Percentiles rank a stretch among this genome's conserved stretches.
Evolutionary conservation across 2,113 vertebrate species (phyloP).

Genomic region (Leuciscus idus): DNA sequence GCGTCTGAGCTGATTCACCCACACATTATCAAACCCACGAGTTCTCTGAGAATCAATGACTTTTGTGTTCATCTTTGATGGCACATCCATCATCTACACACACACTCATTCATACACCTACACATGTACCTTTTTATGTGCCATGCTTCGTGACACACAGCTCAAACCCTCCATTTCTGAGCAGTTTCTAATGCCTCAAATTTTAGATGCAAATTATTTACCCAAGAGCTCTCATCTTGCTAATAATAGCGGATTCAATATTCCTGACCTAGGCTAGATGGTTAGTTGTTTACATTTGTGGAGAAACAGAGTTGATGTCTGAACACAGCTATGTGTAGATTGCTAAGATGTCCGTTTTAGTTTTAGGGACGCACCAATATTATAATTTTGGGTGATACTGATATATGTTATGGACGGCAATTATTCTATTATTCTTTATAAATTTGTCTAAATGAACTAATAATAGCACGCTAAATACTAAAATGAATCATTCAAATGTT

Average conservation of each 20-base stretch:
- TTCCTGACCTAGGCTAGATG: background rate
- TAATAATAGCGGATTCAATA: background rate
- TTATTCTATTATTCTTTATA: background rate
- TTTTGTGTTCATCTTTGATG: conserved; percentile 13
- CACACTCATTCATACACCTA: conserved; percentile 27
- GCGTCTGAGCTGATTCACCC: conserved; percentile 6
- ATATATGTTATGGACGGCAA: background rate
- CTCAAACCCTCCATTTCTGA: background rate
- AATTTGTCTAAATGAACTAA: background rate
- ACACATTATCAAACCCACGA: conserved; percentile 20
- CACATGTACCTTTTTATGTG: conserved; percentile 8
- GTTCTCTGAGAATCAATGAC: conserved; percentile 12
- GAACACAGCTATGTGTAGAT: background rate
- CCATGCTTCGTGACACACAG: conserved; percentile 28
- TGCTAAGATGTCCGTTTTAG: background rate
- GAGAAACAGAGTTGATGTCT: background rate
- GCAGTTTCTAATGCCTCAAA: background rate
- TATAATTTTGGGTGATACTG: background rate
- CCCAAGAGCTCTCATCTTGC: conserved; percentile 6
- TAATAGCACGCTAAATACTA: background rate
- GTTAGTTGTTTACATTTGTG: background rate
- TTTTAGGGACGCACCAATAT: background rate
- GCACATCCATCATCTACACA: conserved; percentile 28
- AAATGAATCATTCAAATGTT: too few relatives aligned
- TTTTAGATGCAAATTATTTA: conserved; percentile 9